Conservation (phyloP, 2,888 invertebrate genomes). For the Rotaria magnacalcarata region DNA sequence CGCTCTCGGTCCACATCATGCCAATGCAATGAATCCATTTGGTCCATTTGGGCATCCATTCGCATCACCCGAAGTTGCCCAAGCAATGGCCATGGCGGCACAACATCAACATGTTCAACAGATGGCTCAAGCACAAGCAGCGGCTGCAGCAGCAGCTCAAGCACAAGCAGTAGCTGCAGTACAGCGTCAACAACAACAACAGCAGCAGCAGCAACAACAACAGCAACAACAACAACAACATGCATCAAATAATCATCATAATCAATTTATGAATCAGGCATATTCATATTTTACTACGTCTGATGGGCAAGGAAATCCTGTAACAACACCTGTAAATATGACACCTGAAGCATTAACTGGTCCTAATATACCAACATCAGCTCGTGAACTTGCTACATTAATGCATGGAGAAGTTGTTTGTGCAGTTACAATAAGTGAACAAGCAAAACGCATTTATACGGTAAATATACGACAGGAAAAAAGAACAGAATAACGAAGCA, state of each 20-base stretch:
- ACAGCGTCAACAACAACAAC: background rate
- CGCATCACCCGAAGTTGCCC: slow-evolving; percentile 54
- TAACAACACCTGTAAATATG: slow-evolving; percentile 75
- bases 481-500: background rate
- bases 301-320: background rate
- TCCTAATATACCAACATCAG: slow-evolving; percentile 83
- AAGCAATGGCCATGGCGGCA: background rate
- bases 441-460: slow-evolving; percentile 84
- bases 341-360: slow-evolving; percentile 86
- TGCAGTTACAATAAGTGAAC: slow-evolving; percentile 86
- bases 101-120: slow-evolving; percentile 8
- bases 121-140: background rate
- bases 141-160: background rate
- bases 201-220: background rate
- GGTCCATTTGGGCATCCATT: slow-evolving; percentile 6
- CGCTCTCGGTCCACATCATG: slow-evolving; percentile 18
- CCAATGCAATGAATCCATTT: background rate
- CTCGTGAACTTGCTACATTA: slow-evolving; percentile 81
- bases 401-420: slow-evolving; percentile 95
- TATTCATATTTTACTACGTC: slow-evolving; percentile 24
- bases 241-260: background rate
- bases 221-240: background rate
- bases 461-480: slow-evolving; percentile 55
- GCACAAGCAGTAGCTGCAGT: background rate
- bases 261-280: slow-evolving; percentile 19